Conservation (phyloP, 37 sponge, comb jelly and placozoan species). For the Mnemiopsis leidyi region DNA sequence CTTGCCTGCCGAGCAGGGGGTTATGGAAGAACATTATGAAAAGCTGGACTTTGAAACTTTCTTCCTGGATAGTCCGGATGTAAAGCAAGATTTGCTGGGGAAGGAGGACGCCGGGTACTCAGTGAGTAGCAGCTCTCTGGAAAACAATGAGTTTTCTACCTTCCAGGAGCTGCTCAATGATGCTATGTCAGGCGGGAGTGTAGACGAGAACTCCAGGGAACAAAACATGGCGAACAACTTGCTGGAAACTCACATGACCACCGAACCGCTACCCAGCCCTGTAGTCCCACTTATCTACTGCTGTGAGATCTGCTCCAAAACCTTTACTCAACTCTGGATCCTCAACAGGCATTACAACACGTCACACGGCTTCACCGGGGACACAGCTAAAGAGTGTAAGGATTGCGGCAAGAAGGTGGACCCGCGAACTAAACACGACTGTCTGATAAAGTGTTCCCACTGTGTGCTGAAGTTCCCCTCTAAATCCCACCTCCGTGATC, state of each 20-base stretch:
- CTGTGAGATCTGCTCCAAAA: constrained; percentile 20
- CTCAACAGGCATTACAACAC: constrained; percentile 30
- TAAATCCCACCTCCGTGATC: constrained; percentile 27
- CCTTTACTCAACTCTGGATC: constrained; percentile 43
- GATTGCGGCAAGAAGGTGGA: background rate
- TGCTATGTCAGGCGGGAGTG: background rate
- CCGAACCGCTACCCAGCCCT: constrained; percentile 47
- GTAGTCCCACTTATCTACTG: background rate
- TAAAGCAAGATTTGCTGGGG: background rate
- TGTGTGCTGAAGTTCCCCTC: constrained; percentile 43
- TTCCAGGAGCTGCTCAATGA: background rate
- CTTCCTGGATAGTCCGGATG: background rate
- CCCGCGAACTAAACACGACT: background rate
- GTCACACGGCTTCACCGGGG: constrained; percentile 16
- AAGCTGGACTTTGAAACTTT: background rate
- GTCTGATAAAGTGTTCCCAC: background rate
- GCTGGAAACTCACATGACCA: constrained; percentile 2
- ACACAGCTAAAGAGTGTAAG: background rate
- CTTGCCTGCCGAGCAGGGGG: no score
- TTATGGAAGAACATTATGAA: no score
- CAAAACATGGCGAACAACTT: background rate
- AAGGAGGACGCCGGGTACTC: background rate
- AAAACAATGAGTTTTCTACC: background rate
- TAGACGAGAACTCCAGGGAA: no score
- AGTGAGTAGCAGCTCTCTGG: background rate